Conservation (phyloP, 2,888 invertebrate species). For the Electrophaes corylata region DNA sequence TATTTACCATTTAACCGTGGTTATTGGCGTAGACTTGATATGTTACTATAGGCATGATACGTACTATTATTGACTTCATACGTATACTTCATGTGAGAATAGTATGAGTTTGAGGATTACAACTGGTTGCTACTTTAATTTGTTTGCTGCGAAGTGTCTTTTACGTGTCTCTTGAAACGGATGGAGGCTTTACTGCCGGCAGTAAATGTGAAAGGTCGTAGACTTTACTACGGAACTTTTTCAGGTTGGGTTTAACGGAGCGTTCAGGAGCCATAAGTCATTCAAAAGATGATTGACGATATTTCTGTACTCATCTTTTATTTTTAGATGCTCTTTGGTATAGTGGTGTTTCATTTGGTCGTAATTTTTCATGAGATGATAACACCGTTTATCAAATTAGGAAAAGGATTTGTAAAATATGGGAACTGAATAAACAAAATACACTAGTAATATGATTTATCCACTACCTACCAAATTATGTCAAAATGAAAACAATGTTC, state of each 20-base stretch:
- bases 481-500: neutral
- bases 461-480: neutral
- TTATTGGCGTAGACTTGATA: slow-evolving; percentile 3
- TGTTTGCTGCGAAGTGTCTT: slow-evolving; percentile 41
- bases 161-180: slow-evolving; percentile 40
- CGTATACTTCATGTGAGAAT: slow-evolving; percentile 21
- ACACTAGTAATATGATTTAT: neutral
- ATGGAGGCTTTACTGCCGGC: slow-evolving; percentile 39
- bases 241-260: slow-evolving; percentile 40
- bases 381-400: neutral
- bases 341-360: slow-evolving; percentile 5
- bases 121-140: slow-evolving; percentile 36
- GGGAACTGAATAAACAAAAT: neutral
- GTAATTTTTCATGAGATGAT: slow-evolving; percentile 2
- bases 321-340: slow-evolving; percentile 26
- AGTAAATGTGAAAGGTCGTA: slow-evolving; percentile 42
- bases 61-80: slow-evolving; percentile 19
- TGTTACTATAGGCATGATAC: neutral
- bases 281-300: slow-evolving; percentile 40
- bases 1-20: no score
- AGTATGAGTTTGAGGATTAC: slow-evolving; percentile 24
- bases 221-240: slow-evolving; percentile 41
- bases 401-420: neutral
- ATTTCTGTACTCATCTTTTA: slow-evolving; percentile 37
- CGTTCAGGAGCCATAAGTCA: slow-evolving; percentile 40